phyloP scores from a whole-genome alignment of 1,140 invertebrate genomes.

The Galleria mellonella region DNA sequence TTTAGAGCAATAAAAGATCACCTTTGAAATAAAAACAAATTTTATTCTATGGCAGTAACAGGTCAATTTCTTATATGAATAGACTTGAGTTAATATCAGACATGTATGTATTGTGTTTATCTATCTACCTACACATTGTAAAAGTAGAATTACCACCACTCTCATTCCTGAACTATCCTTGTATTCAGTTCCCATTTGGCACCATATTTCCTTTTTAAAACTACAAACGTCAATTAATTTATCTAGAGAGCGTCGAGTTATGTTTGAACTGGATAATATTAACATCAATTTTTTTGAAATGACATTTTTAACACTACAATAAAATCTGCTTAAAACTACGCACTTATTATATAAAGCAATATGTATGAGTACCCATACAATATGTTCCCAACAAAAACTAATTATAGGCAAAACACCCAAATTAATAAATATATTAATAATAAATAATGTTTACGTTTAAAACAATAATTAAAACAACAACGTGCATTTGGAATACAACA shows the following conservation, averaged over 20 bases:
- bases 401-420: too few relatives aligned
- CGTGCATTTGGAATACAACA: slow-evolving; percentile 2
- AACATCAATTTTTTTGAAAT: slow-evolving; percentile 9
- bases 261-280: slow-evolving; percentile 16
- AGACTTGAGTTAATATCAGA: too few relatives aligned
- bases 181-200: slow-evolving; percentile 35
- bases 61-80: too few relatives aligned
- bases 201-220: slow-evolving; percentile 17
- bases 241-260: slow-evolving; percentile 18
- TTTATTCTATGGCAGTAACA: slow-evolving; percentile 9
- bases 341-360: slow-evolving; percentile 3
- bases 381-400: too few relatives aligned
- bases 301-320: slow-evolving; percentile 5
- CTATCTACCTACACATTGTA: slow-evolving; percentile 2
- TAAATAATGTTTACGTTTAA: too few relatives aligned
- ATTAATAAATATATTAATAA: background rate
- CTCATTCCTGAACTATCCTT: slow-evolving; percentile 16
- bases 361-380: slow-evolving; percentile 6
- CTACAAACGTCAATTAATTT: slow-evolving; percentile 6
- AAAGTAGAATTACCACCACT: slow-evolving; percentile 22
- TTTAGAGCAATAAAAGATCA: background rate
- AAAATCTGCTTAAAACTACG: slow-evolving; percentile 1
- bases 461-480: too few relatives aligned
- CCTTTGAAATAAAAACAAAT: background rate
- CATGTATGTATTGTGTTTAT: slow-evolving; percentile 3